Base-by-base conservation (phyloP, 2,113 vertebrate genomes). In the Paramormyrops kingsleyae region DNA sequence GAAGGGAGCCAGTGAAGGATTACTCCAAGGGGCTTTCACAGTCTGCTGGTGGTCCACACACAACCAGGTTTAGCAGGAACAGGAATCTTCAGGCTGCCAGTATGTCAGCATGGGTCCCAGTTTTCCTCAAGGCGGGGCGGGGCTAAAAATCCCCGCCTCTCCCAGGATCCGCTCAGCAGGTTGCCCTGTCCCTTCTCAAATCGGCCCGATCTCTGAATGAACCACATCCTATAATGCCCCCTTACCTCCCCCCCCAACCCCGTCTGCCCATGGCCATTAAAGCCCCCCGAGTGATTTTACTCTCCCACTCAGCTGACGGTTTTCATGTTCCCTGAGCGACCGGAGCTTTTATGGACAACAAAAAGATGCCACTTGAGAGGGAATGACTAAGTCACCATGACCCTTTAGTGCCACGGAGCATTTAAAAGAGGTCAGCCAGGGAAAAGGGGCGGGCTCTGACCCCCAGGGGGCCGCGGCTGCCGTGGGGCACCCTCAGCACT, bases 1-100 rank as follows among this genome's bases (percentile, higher is more conserved):
- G 91, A 87, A 77, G 89, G 91, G 88, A 90, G 90, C 74, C 88
- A 1, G 77, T 21, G 17, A 24, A 19, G 39, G 44, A 1, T 47
- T 24, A 84, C 12, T 42, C 13, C 44, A 47, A 47, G 83, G 42
- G 83, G 83, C 83, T 1, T 21, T 24, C 83, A 47, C 21, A 46
- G 83, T 84, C 42, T 46, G 80, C 39, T 52, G 13, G 49, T 35
- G 85, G 15, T 35, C 24, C 50, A 21, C 27, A 87, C 50, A 87
- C 27, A 50, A 6, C 50, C 27, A 50, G 83, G 77, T 17, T 44
- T 44, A 24, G 80, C 42, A 44, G 19, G 39, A 21, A n/a, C 83
- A 44, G 19, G 39, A 44, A 47, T 8, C 15, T 84, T 12, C 39
- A 39, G 83, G 19, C 24, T 47, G 6, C 42, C 44, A 84, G 83